These are phyloP conservation scores for Xenopus petersii DNA, from an alignment of 2,797 vertebrate genomes.

Conservation along the genomic window DNA sequence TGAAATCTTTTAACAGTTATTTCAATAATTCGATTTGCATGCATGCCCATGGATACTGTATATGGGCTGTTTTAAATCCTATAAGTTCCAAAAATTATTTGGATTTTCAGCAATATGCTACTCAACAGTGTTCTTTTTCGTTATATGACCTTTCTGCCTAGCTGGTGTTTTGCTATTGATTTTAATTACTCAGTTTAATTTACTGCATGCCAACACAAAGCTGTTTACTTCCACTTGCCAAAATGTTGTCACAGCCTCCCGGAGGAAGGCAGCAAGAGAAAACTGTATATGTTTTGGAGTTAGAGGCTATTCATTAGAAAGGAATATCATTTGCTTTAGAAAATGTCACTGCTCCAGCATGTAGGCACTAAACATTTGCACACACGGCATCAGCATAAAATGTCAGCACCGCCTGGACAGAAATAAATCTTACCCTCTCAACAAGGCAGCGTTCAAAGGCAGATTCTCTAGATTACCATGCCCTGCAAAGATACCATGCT, in stretches of 20 bases:
- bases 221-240: conserved; percentile 77
- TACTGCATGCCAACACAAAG: conserved; percentile 78
- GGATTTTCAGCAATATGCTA: conserved; percentile 76
- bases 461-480: neutral
- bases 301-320: conserved; percentile 63
- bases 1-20: neutral
- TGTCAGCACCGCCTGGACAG: conserved; percentile 20
- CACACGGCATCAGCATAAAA: conserved; percentile 51
- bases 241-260: conserved; percentile 66
- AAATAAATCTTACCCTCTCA: conserved; percentile 37
- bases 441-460: neutral
- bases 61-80: conserved; percentile 53
- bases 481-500: neutral
- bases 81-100: conserved; percentile 77
- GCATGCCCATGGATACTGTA: conserved; percentile 30
- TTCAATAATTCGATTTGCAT: conserved; percentile 7
- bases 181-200: conserved; percentile 88
- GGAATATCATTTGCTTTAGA: conserved; percentile 63
- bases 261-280: conserved; percentile 65
- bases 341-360: conserved; percentile 64
- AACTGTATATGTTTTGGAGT: conserved; percentile 63
- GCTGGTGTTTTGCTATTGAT: conserved; percentile 91
- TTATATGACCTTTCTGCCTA: conserved; percentile 86
- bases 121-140: conserved; percentile 69
- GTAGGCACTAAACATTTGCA: conserved; percentile 55